phyloP scores from a whole-genome alignment of 2,797 vertebrate species.

The Pyrocephalus nanus region DNA sequence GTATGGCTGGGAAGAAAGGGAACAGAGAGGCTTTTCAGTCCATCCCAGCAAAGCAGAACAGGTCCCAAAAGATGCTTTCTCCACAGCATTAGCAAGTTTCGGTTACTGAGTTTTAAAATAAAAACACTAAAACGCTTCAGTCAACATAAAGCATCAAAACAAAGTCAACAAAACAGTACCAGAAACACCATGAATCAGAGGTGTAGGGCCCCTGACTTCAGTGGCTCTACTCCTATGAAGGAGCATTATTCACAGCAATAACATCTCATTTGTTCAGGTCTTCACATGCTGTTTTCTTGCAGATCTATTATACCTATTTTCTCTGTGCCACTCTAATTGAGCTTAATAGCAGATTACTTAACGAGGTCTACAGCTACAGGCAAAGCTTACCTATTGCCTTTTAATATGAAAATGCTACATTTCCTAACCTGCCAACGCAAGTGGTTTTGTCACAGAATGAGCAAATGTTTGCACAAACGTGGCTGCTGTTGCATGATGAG shows the following conservation, averaged over 20 bases:
- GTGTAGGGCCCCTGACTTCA: background rate
- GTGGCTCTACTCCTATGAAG: background rate
- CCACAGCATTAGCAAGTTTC: background rate
- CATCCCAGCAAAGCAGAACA: background rate
- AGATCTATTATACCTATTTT: background rate
- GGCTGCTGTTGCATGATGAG: background rate
- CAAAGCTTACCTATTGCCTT: background rate
- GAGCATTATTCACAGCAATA: background rate
- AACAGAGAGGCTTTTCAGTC: background rate
- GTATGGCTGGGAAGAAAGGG: background rate
- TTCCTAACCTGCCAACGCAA: background rate
- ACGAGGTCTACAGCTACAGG: background rate
- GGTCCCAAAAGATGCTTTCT: background rate
- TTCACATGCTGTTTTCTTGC: background rate
- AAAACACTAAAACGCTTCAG: background rate
- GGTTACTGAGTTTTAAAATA: background rate
- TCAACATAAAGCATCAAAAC: background rate
- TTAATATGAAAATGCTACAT: background rate
- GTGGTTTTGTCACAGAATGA: background rate
- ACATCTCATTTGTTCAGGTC: background rate
- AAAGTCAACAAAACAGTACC: background rate
- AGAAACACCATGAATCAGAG: background rate
- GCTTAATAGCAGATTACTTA: slow-evolving; percentile 16
- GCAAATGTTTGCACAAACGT: background rate
- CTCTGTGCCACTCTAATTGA: background rate